phyloP scores from a whole-genome alignment of 2,113 vertebrate species.

The Archilochus colubris region DNA sequence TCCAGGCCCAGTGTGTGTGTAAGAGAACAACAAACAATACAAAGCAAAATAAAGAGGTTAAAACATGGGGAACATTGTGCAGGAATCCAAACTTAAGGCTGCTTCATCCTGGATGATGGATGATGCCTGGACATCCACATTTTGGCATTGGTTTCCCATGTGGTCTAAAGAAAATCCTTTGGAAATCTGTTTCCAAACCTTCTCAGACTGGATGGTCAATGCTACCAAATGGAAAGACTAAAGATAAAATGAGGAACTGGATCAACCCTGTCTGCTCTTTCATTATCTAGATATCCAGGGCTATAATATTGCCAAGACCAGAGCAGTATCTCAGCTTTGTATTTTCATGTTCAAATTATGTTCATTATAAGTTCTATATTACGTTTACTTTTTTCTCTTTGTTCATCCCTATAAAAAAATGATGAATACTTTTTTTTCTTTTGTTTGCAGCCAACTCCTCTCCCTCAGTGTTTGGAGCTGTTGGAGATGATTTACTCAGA shows the following conservation, averaged over 20 bases:
- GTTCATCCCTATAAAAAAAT: background rate
- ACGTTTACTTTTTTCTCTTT: background rate
- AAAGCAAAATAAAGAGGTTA: background rate
- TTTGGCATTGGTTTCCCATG: background rate
- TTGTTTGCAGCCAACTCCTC: background rate
- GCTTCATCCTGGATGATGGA: too few species aligned
- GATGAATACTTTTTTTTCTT: background rate
- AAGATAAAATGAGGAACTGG: background rate
- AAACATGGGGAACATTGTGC: fast-evolving
- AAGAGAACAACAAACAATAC: fast-evolving
- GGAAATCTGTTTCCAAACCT: background rate
- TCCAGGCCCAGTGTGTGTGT: background rate
- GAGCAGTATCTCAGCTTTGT: background rate
- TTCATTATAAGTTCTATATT: background rate
- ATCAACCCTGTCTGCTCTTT: background rate
- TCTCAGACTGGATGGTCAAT: background rate
- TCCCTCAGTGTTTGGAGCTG: background rate
- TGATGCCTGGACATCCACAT: background rate
- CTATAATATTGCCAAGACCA: background rate
- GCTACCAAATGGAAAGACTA: background rate
- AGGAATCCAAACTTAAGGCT: background rate
- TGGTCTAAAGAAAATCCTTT: background rate
- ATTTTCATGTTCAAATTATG: background rate
- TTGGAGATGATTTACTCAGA: background rate
- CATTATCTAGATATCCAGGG: background rate